Conservation (phyloP, 2,113 vertebrate species). For the Proteles cristata region DNA sequence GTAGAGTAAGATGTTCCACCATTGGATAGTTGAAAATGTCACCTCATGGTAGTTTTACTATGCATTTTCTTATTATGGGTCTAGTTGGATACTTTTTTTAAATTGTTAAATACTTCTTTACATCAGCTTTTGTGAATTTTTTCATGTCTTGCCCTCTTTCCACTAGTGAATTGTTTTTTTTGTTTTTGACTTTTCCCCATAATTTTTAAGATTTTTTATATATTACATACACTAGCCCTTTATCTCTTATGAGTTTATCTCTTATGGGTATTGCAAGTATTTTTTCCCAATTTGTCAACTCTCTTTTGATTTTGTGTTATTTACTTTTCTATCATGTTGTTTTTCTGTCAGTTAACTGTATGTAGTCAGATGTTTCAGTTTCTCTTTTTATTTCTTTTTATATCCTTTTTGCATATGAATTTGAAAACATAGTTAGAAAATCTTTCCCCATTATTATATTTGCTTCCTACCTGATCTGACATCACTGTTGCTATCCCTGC, state of each 20-base stretch:
- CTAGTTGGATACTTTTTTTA: neutral
- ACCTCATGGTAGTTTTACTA: neutral
- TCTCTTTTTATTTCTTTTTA: neutral
- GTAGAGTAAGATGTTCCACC: neutral
- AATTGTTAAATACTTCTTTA: neutral
- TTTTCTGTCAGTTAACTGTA: neutral
- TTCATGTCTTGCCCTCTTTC: neutral
- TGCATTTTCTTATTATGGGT: neutral
- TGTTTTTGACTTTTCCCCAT: neutral
- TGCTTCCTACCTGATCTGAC: neutral
- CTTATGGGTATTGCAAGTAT: neutral
- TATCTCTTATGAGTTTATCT: neutral
- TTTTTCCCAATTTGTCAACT: neutral
- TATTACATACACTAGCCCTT: neutral
- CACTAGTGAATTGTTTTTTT: neutral
- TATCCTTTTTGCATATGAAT: neutral
- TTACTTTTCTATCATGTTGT: neutral
- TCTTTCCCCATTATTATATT: neutral
- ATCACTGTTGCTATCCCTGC: neutral
- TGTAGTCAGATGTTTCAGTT: neutral
- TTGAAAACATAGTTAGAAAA: slow-evolving; percentile 15
- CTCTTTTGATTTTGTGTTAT: neutral
- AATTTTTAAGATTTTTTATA: neutral
- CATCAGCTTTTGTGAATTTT: neutral
- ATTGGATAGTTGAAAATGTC: neutral